phyloP scores from a whole-genome alignment of 2,113 vertebrate species.

The Apodemus sylvaticus region DNA sequence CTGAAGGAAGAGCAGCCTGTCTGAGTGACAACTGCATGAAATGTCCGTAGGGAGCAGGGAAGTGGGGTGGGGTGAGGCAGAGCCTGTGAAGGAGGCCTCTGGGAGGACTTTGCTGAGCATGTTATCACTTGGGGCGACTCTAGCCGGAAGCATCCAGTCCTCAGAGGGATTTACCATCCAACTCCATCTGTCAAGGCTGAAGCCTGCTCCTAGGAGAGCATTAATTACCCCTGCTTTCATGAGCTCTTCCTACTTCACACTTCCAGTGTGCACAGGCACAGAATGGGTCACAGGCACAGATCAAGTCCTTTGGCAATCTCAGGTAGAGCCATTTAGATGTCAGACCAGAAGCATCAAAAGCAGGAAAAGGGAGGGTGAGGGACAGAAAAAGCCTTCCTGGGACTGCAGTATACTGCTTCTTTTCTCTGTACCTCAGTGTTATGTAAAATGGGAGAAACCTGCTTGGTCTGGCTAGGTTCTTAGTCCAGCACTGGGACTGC shows the following conservation, averaged over 20 bases:
- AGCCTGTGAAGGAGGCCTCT: background rate
- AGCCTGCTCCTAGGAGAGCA: background rate
- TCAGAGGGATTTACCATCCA: background rate
- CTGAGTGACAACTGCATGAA: background rate
- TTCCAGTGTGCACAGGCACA: background rate
- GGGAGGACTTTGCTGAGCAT: too few relatives aligned
- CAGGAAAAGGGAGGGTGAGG: background rate
- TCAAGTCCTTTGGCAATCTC: background rate
- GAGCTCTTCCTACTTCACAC: background rate
- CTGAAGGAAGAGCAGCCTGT: background rate
- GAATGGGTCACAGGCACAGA: background rate
- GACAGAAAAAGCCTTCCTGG: too few relatives aligned
- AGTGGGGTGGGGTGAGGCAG: background rate
- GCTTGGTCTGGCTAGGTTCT: background rate
- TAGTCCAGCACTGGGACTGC: background rate
- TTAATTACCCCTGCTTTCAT: background rate
- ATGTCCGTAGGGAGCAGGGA: fast-evolving
- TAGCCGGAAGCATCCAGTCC: background rate
- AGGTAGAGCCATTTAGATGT: background rate
- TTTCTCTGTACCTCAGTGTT: background rate
- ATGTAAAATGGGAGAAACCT: background rate
- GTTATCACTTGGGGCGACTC: background rate
- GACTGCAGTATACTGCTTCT: fast-evolving
- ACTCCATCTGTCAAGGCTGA: background rate
- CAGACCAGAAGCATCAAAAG: background rate